These are phyloP conservation scores for Smittia aterrima DNA, from an alignment of 2,888 invertebrate species.

Conservation along the genomic window DNA sequence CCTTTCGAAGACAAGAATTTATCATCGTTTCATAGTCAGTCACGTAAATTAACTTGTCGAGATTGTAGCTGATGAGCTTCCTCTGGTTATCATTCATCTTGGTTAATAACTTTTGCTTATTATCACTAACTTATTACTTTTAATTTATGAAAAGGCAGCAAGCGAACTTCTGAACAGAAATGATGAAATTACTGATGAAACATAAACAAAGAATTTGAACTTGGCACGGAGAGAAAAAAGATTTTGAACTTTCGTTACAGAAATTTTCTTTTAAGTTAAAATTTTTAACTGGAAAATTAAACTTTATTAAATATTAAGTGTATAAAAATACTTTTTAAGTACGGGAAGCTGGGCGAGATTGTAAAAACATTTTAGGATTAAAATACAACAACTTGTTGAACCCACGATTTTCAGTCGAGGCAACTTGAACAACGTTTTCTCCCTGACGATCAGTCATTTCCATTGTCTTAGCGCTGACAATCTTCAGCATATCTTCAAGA, in stretches of 20 bases:
- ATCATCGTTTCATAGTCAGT: background rate
- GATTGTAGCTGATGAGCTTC: background rate
- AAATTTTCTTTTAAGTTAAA: no score
- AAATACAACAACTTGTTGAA: conserved; percentile 64
- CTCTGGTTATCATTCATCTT: background rate
- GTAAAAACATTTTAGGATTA: conserved; percentile 61
- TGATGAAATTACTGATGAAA: no score
- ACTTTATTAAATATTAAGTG: no score
- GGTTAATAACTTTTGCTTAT: background rate
- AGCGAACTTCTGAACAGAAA: no score
- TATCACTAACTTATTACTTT: no score
- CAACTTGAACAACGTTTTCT: conserved; percentile 58
- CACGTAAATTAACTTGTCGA: background rate
- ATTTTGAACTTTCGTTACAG: no score
- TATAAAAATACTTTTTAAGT: conserved; percentile 3
- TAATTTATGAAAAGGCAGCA: no score
- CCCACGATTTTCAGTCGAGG: conserved; percentile 63
- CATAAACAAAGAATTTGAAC: no score
- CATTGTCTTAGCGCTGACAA: conserved; percentile 59
- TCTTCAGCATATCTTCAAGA: conserved; percentile 65
- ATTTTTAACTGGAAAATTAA: no score
- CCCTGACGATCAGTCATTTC: conserved; percentile 47
- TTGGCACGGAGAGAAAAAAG: no score
- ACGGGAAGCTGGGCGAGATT: background rate
- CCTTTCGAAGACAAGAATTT: background rate